Base-by-base conservation (phyloP, 2,797 vertebrate genomes). In the Distichodus sexfasciatus region DNA sequence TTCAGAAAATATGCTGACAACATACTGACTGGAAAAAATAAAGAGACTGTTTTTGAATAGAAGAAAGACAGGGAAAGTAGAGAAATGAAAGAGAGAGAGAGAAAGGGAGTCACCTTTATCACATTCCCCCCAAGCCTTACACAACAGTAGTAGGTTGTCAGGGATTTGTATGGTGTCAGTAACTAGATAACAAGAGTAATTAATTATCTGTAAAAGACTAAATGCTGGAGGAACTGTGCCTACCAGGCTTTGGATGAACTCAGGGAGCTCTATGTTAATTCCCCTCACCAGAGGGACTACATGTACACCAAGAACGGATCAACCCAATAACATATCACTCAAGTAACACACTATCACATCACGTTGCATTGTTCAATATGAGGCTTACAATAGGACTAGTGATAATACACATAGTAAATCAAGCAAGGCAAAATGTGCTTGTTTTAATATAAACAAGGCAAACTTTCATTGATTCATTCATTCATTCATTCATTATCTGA, bases 161-260 rank as follows among this genome's bases (percentile, higher is more conserved):
- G 62, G 15, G 53, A 47, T 51, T 65, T 26, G 58, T 60, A 9
- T n/a, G 47, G 33, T 67, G 0, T 43, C 48, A 71, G 43, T 62
- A 70, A 74, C 55, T 44, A 69, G 57, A 66, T 81, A 81, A 83
- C 71, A 43, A 79, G 72, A 69, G 36, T 40, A 50, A 71, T 82
- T 83, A 68, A 80, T 80, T 51, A 77, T 53, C 41, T 50, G 58
- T 15, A 4, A 12, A 69, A 46, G 71, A 59, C n/a, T n/a, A n/a
- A n/a, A n/a, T n/a, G n/a, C n/a, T n/a, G 47, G 35, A 75, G 55
- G 62, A 12, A 28, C 33, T 15, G 67, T 53, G 9, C 41, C 29
- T 26, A 3, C 3, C 55, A 59, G 69, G 63, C 69, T 75, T 24
- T 44, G 23, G 6, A 15, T 8, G 63, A 59, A 65, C 33, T 44